phyloP scores from a whole-genome alignment of 1,140 invertebrate species.

The Zaprionus kolodkinae region DNA sequence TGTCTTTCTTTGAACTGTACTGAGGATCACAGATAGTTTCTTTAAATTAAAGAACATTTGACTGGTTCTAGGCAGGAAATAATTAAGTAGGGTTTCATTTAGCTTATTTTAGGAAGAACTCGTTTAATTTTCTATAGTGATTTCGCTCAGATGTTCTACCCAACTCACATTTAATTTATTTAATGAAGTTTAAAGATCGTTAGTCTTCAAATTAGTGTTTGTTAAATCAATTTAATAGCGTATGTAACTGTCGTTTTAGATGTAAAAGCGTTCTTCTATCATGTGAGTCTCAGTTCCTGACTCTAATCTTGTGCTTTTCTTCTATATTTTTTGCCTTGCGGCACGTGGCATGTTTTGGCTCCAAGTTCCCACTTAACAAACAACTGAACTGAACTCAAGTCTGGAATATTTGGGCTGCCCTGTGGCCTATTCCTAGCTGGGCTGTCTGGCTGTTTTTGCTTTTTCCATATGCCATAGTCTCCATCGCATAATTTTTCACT shows the following conservation, averaged over 20 bases:
- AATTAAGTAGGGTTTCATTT: no score
- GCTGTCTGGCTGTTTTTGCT: constrained; percentile 8
- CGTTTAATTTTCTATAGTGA: no score
- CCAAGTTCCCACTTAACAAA: constrained; percentile 54
- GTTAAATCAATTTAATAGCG: background rate
- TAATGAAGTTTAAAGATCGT: no score
- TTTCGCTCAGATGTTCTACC: no score
- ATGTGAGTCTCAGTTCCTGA: background rate
- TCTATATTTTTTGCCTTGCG: constrained; percentile 24
- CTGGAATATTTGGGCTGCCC: constrained; percentile 33
- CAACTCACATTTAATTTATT: no score
- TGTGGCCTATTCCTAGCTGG: constrained; percentile 33
- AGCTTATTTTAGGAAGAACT: no score
- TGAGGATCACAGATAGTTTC: no score
- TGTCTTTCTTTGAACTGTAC: background rate
- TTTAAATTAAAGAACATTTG: no score
- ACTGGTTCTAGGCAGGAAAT: no score
- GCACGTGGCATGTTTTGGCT: constrained; percentile 52
- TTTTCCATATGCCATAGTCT: constrained; percentile 31
- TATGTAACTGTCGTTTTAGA: background rate
- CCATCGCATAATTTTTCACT: constrained; percentile 72
- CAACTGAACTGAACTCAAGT: constrained; percentile 31
- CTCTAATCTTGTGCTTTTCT: background rate
- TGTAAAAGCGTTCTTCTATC: background rate
- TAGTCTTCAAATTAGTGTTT: background rate